Evolutionary conservation across 2,113 vertebrate genomes (phyloP), one percentile per base, ranked within the genome.

Genomic region (Struthio camelus): DNA sequence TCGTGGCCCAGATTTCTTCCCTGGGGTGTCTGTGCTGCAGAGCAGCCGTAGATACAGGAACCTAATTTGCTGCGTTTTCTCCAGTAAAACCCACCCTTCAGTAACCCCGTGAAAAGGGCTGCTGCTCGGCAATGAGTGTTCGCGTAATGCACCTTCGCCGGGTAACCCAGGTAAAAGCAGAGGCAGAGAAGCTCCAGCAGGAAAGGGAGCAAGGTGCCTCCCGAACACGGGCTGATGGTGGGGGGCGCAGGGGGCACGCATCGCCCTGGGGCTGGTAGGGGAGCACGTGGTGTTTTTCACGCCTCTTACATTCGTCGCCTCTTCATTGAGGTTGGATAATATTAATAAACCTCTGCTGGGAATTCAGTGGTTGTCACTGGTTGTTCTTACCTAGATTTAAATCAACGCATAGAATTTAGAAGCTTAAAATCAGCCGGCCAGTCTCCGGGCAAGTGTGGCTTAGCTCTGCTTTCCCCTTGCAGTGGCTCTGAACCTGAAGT

Each of bases 1-100:
- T 89, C 10, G 27, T 48, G 76, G 59, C 65, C 59, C 71, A 89
- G 72, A 59, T 80, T 81, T 17, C 85, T 67, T 91, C 87, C 91
- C 85, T 51, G 76, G 69, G 82, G 91, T 80, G 56, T 54, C 44
- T 22, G 22, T 87, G 84, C 89, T 92, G 84, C 83, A 0, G 8
- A 80, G 4, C 54, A 87, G 38, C 84, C 76, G n/a, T n/a, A 38
- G 62, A 28, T 86, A 17, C 40, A 51, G 76, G 66, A 64, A 50
- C 2, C 17, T 96, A 97, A 97, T 95, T 95, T 96, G 87, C 92
- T 66, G 75, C 13, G 25, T 77, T 95, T 94, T 94, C 94, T 51
- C n/a, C 78, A 86, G 73, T 84, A 59, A 81, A 84, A 27, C 46
- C 72, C 6, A 0, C 80, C 15, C 66, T 77, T 72, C 2, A 19